These are phyloP conservation scores for Caerostris extrusa DNA, from an alignment of 1,140 invertebrate genomes.

Conservation along the genomic window DNA sequence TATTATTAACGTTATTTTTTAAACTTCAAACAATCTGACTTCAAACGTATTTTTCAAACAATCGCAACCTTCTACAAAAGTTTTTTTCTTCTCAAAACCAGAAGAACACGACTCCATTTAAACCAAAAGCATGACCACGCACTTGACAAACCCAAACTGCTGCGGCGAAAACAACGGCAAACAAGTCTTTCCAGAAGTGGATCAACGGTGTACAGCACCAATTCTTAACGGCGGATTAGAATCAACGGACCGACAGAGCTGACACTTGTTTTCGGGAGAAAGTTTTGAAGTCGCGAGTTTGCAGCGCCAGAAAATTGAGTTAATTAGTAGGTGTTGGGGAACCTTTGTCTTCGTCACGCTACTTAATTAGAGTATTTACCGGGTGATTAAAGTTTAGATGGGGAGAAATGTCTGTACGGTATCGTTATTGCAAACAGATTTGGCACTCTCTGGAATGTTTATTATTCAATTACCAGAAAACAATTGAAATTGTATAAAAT, in stretches of 20 bases:
- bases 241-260: conserved; percentile 26
- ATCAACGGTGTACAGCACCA: background rate
- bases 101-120: too few relatives aligned
- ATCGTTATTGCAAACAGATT: conserved; percentile 32
- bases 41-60: too few relatives aligned
- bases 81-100: too few relatives aligned
- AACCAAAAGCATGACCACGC: too few relatives aligned
- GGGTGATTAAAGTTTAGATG: conserved; percentile 35
- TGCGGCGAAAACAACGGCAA: too few relatives aligned
- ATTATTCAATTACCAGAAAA: conserved; percentile 31
- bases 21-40: too few relatives aligned
- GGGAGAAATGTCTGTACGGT: background rate
- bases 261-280: conserved; percentile 26
- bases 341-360: conserved; percentile 38
- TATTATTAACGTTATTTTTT: too few relatives aligned
- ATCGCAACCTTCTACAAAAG: too few relatives aligned
- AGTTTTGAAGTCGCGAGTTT: conserved; percentile 32
- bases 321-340: conserved; percentile 20
- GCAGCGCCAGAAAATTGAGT: conserved; percentile 17
- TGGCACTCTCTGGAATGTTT: background rate
- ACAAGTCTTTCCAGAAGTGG: background rate
- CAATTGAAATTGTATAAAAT: background rate
- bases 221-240: background rate
- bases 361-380: conserved; percentile 26
- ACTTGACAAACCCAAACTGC: too few relatives aligned